These are phyloP conservation scores for Ceuthmochares aereus DNA, from an alignment of 2,113 vertebrate genomes.

Conservation along the genomic window DNA sequence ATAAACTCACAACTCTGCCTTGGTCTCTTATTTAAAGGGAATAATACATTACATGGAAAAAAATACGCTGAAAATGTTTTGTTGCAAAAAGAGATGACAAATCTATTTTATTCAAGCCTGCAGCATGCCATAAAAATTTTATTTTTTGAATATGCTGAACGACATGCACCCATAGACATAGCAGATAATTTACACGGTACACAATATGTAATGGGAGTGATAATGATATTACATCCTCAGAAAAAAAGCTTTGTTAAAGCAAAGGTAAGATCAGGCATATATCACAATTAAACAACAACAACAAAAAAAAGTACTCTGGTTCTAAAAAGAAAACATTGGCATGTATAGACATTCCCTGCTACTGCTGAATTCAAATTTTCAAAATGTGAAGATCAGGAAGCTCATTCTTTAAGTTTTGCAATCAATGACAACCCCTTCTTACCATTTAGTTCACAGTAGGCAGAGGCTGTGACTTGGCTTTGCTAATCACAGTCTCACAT, in stretches of 20 bases:
- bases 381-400: neutral
- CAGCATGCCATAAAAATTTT: conserved; percentile 20
- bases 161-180: neutral
- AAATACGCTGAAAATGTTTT: neutral
- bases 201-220: neutral
- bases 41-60: neutral
- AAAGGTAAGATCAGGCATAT: neutral
- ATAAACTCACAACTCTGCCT: conserved; percentile 14
- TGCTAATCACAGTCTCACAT: neutral
- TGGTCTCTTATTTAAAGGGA: conserved; percentile 51
- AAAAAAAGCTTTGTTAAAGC: neutral
- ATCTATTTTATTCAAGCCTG: conserved; percentile 21
- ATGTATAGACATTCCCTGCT: neutral
- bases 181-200: conserved; percentile 10
- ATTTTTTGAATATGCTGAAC: conserved; percentile 24
- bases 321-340: neutral
- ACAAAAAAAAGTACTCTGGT: neutral
- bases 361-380: neutral
- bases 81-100: conserved; percentile 28
- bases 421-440: neutral
- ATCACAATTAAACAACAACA: conserved; percentile 10
- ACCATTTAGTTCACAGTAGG: neutral
- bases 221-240: conserved; percentile 23
- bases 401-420: neutral
- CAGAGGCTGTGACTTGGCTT: neutral